Evolutionary conservation across 1,140 invertebrate species (phyloP).

Genomic region (Lithobius niger): DNA sequence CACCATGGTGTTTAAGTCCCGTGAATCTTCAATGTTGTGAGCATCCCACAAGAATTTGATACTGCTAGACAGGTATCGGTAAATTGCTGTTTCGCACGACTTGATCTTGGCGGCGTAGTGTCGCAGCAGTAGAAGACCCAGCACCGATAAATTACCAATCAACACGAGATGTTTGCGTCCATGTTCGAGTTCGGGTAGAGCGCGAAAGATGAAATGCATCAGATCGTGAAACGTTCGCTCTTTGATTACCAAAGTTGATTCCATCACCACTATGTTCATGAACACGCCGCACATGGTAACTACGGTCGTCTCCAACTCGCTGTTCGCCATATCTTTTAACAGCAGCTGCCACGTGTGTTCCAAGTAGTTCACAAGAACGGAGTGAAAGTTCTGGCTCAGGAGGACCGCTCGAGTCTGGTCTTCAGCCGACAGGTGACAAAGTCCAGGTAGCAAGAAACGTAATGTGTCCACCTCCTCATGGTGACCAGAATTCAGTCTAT

Average conservation of each 20-base stretch:
- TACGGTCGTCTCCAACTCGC: conserved; percentile 44
- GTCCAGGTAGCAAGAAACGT: conserved; percentile 62
- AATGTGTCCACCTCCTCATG: conserved; percentile 48
- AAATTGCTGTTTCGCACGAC: conserved; percentile 18
- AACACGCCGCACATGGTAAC: conserved; percentile 78
- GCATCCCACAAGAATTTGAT: conserved; percentile 86
- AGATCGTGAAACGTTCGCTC: conserved; percentile 58
- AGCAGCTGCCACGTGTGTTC: conserved; percentile 1
- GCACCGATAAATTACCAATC: conserved; percentile 64
- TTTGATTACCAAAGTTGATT: conserved; percentile 62
- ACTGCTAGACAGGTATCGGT: conserved; percentile 15
- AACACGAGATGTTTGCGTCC: conserved; percentile 68
- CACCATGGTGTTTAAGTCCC: conserved; percentile 53
- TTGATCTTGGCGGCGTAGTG: conserved; percentile 48
- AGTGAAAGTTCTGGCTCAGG: conserved; percentile 41
- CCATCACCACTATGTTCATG: conserved; percentile 81
- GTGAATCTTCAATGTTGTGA: conserved; percentile 64
- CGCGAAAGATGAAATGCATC: conserved; percentile 72
- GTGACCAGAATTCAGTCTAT: conserved; percentile 14
- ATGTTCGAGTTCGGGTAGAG: conserved; percentile 67
- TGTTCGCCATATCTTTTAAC: neutral
- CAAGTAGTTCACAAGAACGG: conserved; percentile 24
- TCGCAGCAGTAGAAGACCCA: conserved; percentile 68
- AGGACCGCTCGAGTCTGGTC: conserved; percentile 69
- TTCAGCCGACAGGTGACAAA: conserved; percentile 81